Conservation (phyloP, 30 jellyfish, hydroid and myxozoan genomes). For the Morbakka virulenta region DNA sequence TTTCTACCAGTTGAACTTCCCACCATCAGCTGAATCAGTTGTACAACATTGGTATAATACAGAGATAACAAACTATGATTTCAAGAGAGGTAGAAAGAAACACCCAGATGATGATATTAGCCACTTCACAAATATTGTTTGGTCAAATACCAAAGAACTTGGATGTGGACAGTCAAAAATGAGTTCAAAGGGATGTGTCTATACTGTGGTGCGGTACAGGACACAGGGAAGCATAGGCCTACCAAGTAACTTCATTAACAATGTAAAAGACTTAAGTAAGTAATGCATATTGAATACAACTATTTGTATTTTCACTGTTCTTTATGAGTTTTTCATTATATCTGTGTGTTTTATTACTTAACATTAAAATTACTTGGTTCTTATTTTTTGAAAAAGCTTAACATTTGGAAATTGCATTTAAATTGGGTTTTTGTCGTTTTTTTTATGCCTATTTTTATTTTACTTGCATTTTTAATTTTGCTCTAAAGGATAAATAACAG, state of each 20-base stretch:
- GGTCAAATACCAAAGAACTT: slow-evolving; percentile 74
- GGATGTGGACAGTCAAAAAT: slow-evolving; percentile 89
- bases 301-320: too few relatives aligned
- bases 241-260: slow-evolving; percentile 38
- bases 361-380: too few relatives aligned
- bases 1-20: slow-evolving; percentile 74
- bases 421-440: too few relatives aligned
- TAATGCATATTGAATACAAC: too few relatives aligned
- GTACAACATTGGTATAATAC: slow-evolving; percentile 74
- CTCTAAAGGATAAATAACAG: too few relatives aligned
- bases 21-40: slow-evolving; percentile 90
- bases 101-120: slow-evolving; percentile 9
- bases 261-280: slow-evolving; percentile 70
- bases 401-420: too few relatives aligned
- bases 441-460: too few relatives aligned
- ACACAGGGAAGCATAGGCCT: slow-evolving; percentile 74
- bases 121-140: slow-evolving; percentile 81
- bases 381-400: too few relatives aligned
- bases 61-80: slow-evolving; percentile 70
- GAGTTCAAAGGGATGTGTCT: slow-evolving; percentile 56
- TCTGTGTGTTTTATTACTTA: neutral
- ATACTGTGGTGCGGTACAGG: slow-evolving; percentile 63
- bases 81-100: slow-evolving; percentile 46
- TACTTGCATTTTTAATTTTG: too few relatives aligned
- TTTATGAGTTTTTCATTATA: too few relatives aligned